These are phyloP conservation scores for Anthonomus grandis DNA, from an alignment of 1,140 invertebrate species.

Conservation along the genomic window DNA sequence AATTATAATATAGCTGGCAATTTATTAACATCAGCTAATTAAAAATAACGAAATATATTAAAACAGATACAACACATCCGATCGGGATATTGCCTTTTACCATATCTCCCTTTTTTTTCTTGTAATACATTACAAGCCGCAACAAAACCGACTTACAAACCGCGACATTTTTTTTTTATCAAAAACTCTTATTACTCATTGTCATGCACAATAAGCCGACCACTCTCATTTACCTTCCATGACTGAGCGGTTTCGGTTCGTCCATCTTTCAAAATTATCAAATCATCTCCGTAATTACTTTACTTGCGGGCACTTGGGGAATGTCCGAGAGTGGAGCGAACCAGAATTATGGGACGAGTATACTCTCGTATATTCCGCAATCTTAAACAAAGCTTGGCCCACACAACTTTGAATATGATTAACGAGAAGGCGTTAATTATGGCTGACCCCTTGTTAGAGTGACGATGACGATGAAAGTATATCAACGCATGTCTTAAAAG, in stretches of 20 bases:
- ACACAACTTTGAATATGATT: constrained; percentile 38
- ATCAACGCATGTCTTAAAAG: not conserved
- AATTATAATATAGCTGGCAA: no score
- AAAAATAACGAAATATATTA: no score
- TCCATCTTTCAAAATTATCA: constrained; percentile 27
- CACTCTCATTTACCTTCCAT: no score
- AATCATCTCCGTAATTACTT: constrained; percentile 29
- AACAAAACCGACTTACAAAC: no score
- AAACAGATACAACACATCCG: no score
- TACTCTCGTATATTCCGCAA: constrained; percentile 21
- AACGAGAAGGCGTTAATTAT: constrained; percentile 43
- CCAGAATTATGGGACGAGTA: no score
- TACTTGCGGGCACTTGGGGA: constrained; percentile 27
- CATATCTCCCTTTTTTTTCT: no score
- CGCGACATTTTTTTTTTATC: no score
- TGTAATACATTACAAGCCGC: no score
- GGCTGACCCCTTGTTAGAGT: constrained; percentile 34
- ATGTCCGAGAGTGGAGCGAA: constrained; percentile 6
- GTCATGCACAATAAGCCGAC: not conserved
- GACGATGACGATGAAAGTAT: not conserved
- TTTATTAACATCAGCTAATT: no score
- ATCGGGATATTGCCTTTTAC: no score
- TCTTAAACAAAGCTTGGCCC: constrained; percentile 38
- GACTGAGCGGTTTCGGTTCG: constrained; percentile 6
- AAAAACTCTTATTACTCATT: not conserved